Conservation (phyloP, 2,888 invertebrate genomes). For the Anthrax anthrax region DNA sequence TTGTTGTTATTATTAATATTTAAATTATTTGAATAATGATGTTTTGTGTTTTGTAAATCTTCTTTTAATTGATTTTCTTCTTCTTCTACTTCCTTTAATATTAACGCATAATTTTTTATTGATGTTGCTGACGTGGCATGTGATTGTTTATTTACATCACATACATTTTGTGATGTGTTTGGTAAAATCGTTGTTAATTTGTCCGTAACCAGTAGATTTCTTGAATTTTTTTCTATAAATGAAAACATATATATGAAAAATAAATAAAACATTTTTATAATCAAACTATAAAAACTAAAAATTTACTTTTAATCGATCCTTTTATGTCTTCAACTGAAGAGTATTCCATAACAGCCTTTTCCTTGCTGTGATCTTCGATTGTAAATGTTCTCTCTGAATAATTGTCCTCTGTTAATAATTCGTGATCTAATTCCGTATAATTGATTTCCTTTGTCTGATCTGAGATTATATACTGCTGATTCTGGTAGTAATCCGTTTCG, state of each 20-base stretch:
- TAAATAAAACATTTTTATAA: too few relatives aligned
- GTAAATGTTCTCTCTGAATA: neutral
- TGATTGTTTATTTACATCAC: neutral
- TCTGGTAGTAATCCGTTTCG: neutral
- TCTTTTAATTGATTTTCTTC: too few relatives aligned
- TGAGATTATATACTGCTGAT: neutral
- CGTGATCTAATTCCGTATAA: neutral
- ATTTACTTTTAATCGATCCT: neutral
- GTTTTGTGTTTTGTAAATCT: too few relatives aligned
- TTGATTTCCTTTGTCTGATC: neutral
- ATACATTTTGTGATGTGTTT: neutral
- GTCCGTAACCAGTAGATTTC: neutral
- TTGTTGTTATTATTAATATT: neutral
- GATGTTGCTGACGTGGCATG: neutral
- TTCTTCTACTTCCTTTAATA: neutral
- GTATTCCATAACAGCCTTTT: constrained; percentile 4
- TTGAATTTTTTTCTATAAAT: neutral
- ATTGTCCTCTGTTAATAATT: neutral
- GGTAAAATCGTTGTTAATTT: neutral
- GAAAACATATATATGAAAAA: neutral
- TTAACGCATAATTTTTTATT: neutral
- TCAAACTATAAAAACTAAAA: too few relatives aligned
- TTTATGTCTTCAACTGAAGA: constrained; percentile 4
- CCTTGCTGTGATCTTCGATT: neutral
- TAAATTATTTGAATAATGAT: too few relatives aligned